These are phyloP conservation scores for Therioaphis trifolii DNA, from an alignment of 2,888 invertebrate species.

Conservation along the genomic window DNA sequence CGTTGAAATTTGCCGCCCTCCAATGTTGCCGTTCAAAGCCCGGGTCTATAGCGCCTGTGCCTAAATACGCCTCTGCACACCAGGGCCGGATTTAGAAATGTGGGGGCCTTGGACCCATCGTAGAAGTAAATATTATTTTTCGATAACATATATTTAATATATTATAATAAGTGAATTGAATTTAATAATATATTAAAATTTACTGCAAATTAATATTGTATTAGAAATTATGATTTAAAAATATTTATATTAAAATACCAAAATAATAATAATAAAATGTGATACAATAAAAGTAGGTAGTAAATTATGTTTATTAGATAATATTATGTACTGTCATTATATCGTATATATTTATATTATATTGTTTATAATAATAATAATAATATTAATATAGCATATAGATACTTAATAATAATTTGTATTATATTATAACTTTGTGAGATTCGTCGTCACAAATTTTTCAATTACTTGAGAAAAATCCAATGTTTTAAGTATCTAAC, in stretches of 20 bases:
- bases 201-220: not conserved
- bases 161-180: not conserved
- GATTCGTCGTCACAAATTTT: conserved; percentile 24
- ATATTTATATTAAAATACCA: conserved; percentile 2
- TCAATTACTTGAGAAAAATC: conserved; percentile 39
- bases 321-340: not conserved
- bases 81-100: too few relatives aligned
- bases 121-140: not conserved
- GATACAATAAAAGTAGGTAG: not conserved
- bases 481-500: not conserved
- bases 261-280: not conserved
- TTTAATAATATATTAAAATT: not conserved
- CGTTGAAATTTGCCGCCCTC: too few relatives aligned
- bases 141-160: not conserved
- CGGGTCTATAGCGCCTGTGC: too few relatives aligned
- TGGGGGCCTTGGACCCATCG: not conserved
- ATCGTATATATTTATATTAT: not conserved
- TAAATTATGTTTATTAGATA: not conserved
- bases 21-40: too few relatives aligned
- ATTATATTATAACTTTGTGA: not conserved
- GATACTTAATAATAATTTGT: not conserved
- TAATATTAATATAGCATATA: not conserved
- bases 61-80: too few relatives aligned
- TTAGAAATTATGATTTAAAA: not conserved
- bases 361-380: too few relatives aligned